Base-by-base conservation (phyloP, 2,888 invertebrate genomes). In the Cephus sareptanus region DNA sequence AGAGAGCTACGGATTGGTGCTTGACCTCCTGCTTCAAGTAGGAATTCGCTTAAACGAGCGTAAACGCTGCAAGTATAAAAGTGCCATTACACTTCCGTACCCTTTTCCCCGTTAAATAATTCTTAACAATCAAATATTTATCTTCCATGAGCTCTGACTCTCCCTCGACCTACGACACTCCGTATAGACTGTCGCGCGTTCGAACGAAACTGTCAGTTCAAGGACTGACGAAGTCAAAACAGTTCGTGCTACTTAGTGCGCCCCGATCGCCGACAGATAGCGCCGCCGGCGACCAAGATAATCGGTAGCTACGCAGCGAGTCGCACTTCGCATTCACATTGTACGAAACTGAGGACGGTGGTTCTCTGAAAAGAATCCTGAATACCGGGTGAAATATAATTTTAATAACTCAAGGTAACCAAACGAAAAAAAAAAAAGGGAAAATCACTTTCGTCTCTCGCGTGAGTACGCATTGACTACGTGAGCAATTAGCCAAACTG, bases 1-100 rank as follows among this genome's bases (percentile, higher is more conserved):
- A 35, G 73, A 40, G 69, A 77, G 71, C n/a, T 75, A 77, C 79
- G 77, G 75, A 79, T 79, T 79, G 75, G 69, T 69, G 40, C 75
- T 77, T 71, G 75, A 76, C 74, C 79, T 75, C 40, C 35, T 35
- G 74, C 34, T 37, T n/a, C 37, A 70, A 33, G 34, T 56, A 69
- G 40, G 15, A 69, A 79, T 73, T 77, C 34, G 77, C 71, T 77
- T 79, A 79, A 77, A 77, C 77, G 73, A 71, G 74, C 77, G 77
- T 79, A 77, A 77, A 76, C 75, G 75, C 34, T 40, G 37, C 68
- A 35, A 30, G 77, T 74, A 73, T 56, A 56, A 56, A 23, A 56
- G 56, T 23, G 23, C 56, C 56, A 56, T 56, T 56, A 56, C 56
- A 23, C 23, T 23, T 23, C 56, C 23, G 56, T 56, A 23, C 0